A percentile compares a stretch with the other conserved stretches of the same genome.
These are phyloP conservation scores for Eurytoma adleriae DNA, from an alignment of 2,888 invertebrate species.

Conservation along the genomic window DNA sequence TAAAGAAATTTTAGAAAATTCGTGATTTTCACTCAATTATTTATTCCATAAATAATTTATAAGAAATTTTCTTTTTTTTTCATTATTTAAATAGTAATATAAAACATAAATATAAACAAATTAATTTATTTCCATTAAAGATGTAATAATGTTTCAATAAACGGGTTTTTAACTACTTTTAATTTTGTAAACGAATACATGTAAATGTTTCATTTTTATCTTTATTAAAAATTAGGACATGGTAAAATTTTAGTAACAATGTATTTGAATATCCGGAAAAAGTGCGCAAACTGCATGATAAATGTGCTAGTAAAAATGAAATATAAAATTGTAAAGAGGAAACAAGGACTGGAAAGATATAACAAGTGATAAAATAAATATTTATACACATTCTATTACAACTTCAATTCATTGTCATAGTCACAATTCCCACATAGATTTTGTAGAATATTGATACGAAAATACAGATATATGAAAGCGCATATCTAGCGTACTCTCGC, in stretches of 20 bases:
- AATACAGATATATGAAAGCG: constrained; percentile 58
- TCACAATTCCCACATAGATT: constrained; percentile 56
- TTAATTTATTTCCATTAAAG: no score
- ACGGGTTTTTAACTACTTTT: no score
- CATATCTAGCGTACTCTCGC: constrained; percentile 53
- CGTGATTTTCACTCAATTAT: neutral
- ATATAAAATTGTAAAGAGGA: constrained; percentile 54
- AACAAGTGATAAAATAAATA: constrained; percentile 47
- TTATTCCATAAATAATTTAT: neutral
- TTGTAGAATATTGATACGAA: constrained; percentile 57
- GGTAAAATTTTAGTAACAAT: constrained; percentile 51
- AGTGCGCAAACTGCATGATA: constrained; percentile 15
- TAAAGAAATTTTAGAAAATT: constrained; percentile 5
- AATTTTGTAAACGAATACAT: no score
- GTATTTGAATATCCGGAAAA: constrained; percentile 26
- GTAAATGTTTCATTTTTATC: no score
- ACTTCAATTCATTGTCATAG: constrained; percentile 56
- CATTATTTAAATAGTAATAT: no score
- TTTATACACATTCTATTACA: constrained; percentile 58
- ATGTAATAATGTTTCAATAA: no score
- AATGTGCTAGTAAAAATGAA: constrained; percentile 37
- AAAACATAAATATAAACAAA: no score
- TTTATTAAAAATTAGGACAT: no score
- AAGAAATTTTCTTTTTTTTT: neutral
- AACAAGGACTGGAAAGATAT: constrained; percentile 39